Percentiles rank a stretch among this genome's conserved stretches.
Conservation (phyloP, 2,888 invertebrate species). For the Chironomus riparius region DNA sequence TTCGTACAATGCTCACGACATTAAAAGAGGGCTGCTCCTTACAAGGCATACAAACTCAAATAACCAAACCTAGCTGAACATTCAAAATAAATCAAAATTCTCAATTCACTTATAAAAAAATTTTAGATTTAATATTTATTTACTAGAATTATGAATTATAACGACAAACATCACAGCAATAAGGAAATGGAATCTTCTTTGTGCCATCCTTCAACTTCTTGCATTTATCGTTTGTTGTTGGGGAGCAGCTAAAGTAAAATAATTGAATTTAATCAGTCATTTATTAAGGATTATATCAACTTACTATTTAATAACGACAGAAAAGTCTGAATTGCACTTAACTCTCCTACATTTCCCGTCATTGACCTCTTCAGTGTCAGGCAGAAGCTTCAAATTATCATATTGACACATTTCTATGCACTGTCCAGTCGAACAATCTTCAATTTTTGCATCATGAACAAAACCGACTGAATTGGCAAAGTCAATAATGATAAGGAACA, state of each 20-base stretch:
- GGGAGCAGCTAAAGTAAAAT: background rate
- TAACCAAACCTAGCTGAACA: too few species aligned
- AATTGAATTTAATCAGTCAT: background rate
- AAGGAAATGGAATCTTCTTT: background rate
- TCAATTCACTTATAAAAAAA: background rate
- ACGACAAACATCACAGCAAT: background rate
- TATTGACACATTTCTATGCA: constrained; percentile 1
- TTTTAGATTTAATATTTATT: background rate
- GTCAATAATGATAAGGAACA: background rate
- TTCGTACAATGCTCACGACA: too few species aligned
- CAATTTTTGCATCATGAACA: background rate
- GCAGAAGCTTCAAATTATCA: background rate
- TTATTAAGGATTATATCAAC: background rate
- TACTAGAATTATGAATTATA: background rate
- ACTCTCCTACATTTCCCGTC: constrained; percentile 17
- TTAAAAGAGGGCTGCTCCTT: too few species aligned
- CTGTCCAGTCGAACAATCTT: background rate
- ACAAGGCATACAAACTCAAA: too few species aligned
- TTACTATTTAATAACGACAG: constrained; percentile 3
- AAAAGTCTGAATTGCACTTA: constrained; percentile 6
- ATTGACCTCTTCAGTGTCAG: constrained; percentile 1
- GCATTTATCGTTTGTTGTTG: background rate
- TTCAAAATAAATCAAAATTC: too few species aligned
- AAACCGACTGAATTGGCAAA: background rate
- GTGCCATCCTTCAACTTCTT: background rate